Evolutionary conservation across 2,888 invertebrate species (phyloP).

Genomic region (Ophioninae sp.): DNA sequence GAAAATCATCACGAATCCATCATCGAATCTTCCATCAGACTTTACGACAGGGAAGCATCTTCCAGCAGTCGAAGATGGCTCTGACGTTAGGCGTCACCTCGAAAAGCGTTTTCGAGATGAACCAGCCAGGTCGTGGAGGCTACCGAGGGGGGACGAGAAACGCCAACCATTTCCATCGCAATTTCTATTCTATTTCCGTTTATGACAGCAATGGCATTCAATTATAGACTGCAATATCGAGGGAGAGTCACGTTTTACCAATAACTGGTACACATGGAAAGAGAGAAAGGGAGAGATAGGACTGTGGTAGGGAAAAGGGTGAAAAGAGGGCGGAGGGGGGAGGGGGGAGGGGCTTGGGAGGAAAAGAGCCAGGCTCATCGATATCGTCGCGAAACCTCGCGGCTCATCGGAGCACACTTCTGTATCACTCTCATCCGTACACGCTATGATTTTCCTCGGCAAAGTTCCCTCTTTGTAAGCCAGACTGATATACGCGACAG

Average conservation of each 20-base stretch:
- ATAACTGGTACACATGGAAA: constrained; percentile 70
- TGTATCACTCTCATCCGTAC: not conserved
- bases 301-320: constrained; percentile 11
- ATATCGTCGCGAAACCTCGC: constrained; percentile 55
- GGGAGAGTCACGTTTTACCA: constrained; percentile 77
- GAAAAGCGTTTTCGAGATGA: not conserved
- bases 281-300: constrained; percentile 35
- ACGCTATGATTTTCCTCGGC: constrained; percentile 9
- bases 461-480: not conserved
- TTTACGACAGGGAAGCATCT: constrained; percentile 23
- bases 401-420: constrained; percentile 38
- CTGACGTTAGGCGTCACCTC: constrained; percentile 14
- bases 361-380: constrained; percentile 44
- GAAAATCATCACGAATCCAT: too few species aligned
- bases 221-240: constrained; percentile 78
- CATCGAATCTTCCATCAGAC: too few species aligned
- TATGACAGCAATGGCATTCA: constrained; percentile 77
- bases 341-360: constrained; percentile 16
- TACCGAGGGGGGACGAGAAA: constrained; percentile 14
- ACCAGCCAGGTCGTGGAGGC: constrained; percentile 4
- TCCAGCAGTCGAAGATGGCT: constrained; percentile 27
- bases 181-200: constrained; percentile 80
- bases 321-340: constrained; percentile 26
- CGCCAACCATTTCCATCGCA: constrained; percentile 76
- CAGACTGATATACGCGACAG: not conserved